These are phyloP conservation scores for Manis crassicaudata DNA, from an alignment of 2,797 vertebrate species.

Conservation along the genomic window DNA sequence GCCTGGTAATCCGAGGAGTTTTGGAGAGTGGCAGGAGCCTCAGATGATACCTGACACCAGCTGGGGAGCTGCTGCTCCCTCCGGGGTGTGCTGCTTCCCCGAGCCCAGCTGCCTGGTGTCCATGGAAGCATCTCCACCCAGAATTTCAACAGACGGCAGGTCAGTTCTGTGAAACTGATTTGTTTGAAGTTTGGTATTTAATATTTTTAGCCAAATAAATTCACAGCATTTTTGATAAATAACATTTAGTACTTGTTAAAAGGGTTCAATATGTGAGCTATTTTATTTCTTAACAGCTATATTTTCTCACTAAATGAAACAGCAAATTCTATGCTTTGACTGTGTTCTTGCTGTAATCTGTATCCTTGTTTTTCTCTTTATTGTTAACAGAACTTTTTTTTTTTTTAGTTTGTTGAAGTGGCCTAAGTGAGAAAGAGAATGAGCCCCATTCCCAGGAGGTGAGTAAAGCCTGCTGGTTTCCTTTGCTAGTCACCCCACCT, in stretches of 20 bases:
- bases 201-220: neutral
- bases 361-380: neutral
- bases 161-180: neutral
- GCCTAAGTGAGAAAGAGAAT: neutral
- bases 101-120: neutral
- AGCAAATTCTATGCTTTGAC: neutral
- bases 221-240: neutral
- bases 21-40: neutral
- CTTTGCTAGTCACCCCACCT: neutral
- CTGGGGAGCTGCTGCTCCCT: neutral
- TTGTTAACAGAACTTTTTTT: neutral
- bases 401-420: neutral
- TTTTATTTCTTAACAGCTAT: constrained; percentile 17
- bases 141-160: neutral
- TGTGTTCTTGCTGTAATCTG: neutral
- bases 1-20: neutral
- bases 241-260: neutral
- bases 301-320: constrained; percentile 26
- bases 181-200: constrained; percentile 5
- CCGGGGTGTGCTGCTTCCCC: neutral
- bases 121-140: neutral
- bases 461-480: neutral
- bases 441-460: neutral
- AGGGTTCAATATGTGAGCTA: neutral
- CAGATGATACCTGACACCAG: neutral